Evolutionary conservation across 2,888 invertebrate species (phyloP), one percentile per base, ranked within the genome.

Genomic region (Protula sp.): DNA sequence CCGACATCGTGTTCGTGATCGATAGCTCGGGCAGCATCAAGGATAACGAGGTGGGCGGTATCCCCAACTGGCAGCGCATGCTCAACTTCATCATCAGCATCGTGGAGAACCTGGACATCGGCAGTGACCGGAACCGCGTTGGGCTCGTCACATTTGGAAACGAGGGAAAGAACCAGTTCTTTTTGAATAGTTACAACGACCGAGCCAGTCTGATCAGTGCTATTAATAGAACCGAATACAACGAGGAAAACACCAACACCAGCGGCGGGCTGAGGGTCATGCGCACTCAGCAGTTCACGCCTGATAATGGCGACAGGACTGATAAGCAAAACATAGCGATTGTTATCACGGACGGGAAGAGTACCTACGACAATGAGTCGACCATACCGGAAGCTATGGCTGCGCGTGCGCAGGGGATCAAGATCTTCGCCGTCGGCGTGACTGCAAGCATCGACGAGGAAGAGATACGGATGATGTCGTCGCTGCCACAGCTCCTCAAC

Each of bases 401-500:
- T 5, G 54, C 57, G 3, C 57, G 45, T 29, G 27, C 48, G 3
- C n/a, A 28, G 3, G 61, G 61, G 14, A 61, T 61, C 47, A 48
- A 54, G 30, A 57, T 61, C 38, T 57, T 53, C 54, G 28, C 45
- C 28, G 30, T 61, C 9, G 61, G 61, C 27, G 48, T 61, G 3
- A 58, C 61, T 2, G 22, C 14, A 1, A 45, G 29, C 2, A 55
- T 57, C 2, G 28, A 58, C 14, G 48, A 50, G 24, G 28, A 29
- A 26, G 61, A 61, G 22, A 31, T 61, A 4, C 24, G 31, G 1
- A 27, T 9, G 9, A 51, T 61, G 2, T 52, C 61, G 2, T 61
- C 61, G 1, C 61, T 55, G 3, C 61, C 61, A 2, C 57, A 57
- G 30, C 2, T 30, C n/a, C n/a, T 24, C 31, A 48, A 54, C 47